A percentile compares a stretch with the other conserved stretches of the same genome.
phyloP scores from a whole-genome alignment of 2,888 invertebrate species.

The Macrophya annulata region DNA sequence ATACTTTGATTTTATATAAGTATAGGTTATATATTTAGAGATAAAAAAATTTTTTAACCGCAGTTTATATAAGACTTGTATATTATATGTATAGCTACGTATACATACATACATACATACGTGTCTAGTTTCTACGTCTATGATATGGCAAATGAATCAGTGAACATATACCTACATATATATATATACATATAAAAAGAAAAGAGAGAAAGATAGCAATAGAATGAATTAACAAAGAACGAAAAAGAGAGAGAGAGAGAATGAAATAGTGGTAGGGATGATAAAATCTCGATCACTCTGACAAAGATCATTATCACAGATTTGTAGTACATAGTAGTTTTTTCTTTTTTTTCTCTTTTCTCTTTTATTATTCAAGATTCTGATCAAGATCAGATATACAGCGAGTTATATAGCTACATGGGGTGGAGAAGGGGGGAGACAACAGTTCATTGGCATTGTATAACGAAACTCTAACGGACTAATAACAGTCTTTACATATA shows the following conservation, averaged over 20 bases:
- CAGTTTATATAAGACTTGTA: too few relatives aligned
- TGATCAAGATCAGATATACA: constrained; percentile 19
- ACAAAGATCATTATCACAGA: constrained; percentile 71
- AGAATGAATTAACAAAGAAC: background rate
- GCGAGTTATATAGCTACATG: background rate
- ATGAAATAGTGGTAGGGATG: background rate
- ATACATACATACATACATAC: too few relatives aligned
- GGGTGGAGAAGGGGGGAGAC: background rate
- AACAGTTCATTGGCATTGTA: constrained; percentile 42
- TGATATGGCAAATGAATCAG: too few relatives aligned
- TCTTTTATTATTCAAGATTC: constrained; percentile 11
- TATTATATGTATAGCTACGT: too few relatives aligned
- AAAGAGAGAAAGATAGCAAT: background rate
- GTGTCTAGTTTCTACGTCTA: too few relatives aligned
- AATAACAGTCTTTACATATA: constrained; percentile 30
- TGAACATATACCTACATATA: too few relatives aligned
- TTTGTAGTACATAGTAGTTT: constrained; percentile 62
- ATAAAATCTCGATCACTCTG: constrained; percentile 35
- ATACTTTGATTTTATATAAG: too few relatives aligned
- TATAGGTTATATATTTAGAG: too few relatives aligned
- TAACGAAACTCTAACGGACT: constrained; percentile 33
- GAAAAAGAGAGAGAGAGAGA: background rate
- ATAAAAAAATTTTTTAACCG: too few relatives aligned
- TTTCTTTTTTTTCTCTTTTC: background rate
- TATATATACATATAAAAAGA: background rate